phyloP scores from a whole-genome alignment of 2,113 vertebrate genomes.

The Toxotes chatareus region DNA sequence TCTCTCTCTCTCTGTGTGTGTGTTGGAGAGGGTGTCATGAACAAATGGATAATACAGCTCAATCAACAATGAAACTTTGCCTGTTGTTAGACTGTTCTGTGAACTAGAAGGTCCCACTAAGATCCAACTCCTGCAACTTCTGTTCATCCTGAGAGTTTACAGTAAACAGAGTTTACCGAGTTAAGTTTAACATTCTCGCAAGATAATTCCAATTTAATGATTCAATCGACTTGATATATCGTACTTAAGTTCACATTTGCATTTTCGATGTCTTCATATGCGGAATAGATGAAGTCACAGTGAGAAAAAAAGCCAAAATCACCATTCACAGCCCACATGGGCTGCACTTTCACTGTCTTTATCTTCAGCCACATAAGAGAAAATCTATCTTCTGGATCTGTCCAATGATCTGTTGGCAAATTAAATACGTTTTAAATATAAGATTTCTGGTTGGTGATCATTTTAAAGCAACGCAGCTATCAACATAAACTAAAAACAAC shows the following conservation, averaged over 20 bases:
- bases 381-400: constrained; percentile 36
- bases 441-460: not conserved
- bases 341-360: constrained; percentile 38
- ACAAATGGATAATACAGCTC: constrained; percentile 51
- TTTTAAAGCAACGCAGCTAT: not conserved
- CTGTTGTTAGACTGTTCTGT: constrained; percentile 11
- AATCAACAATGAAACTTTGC: constrained; percentile 42
- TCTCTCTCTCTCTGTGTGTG: not conserved
- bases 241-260: constrained; percentile 10
- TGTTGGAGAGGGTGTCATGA: constrained; percentile 13
- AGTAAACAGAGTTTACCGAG: not conserved
- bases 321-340: constrained; percentile 41
- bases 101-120: constrained; percentile 2
- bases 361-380: constrained; percentile 40
- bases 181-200: not conserved
- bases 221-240: not conserved
- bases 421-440: constrained; percentile 24
- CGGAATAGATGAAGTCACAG: constrained; percentile 42
- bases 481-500: not conserved
- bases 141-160: not conserved
- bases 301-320: constrained; percentile 18
- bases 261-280: constrained; percentile 30
- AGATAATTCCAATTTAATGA: constrained; percentile 3
- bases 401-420: constrained; percentile 32
- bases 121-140: not conserved